A percentile compares a stretch with the other conserved stretches of the same genome.
phyloP scores from a whole-genome alignment of 2,113 vertebrate species.

The Motacilla tschutschensis region DNA sequence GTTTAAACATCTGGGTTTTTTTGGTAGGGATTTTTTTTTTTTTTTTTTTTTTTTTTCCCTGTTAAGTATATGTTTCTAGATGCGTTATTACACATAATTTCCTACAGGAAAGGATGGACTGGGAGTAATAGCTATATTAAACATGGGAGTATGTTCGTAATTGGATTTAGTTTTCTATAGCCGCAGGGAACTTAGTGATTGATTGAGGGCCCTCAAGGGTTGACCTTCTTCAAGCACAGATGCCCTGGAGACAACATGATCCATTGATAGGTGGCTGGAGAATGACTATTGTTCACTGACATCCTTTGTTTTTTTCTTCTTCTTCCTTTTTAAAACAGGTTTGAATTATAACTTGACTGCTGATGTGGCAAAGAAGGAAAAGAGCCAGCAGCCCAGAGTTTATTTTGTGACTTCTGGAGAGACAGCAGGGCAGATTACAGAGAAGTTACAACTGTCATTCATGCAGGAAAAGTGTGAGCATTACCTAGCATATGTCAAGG shows the following conservation, averaged over 20 bases:
- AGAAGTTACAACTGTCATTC: constrained; percentile 78
- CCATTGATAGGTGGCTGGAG: background rate
- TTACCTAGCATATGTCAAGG: constrained; percentile 90
- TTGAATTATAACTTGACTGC: constrained; percentile 90
- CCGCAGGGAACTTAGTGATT: background rate
- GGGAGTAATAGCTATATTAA: fast-evolving
- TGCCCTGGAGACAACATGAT: background rate
- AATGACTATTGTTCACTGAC: constrained; percentile 14
- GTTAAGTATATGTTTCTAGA: background rate
- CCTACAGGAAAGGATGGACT: background rate
- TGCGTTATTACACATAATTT: background rate
- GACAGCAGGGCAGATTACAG: constrained; percentile 77
- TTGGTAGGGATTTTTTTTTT: background rate
- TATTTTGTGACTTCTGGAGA: constrained; percentile 87
- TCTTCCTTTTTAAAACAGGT: constrained; percentile 71
- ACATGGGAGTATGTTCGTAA: background rate
- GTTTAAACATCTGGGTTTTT: background rate
- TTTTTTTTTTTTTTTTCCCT: background rate
- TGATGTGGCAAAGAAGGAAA: constrained; percentile 88
- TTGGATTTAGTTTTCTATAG: constrained; percentile 4
- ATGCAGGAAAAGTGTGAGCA: constrained; percentile 81
- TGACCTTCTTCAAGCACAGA: background rate
- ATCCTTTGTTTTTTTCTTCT: constrained; percentile 13
- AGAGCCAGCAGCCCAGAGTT: constrained; percentile 81
- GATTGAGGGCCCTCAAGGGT: background rate